These are phyloP conservation scores for Columba guinea DNA, from an alignment of 2,797 vertebrate genomes.

Conservation along the genomic window DNA sequence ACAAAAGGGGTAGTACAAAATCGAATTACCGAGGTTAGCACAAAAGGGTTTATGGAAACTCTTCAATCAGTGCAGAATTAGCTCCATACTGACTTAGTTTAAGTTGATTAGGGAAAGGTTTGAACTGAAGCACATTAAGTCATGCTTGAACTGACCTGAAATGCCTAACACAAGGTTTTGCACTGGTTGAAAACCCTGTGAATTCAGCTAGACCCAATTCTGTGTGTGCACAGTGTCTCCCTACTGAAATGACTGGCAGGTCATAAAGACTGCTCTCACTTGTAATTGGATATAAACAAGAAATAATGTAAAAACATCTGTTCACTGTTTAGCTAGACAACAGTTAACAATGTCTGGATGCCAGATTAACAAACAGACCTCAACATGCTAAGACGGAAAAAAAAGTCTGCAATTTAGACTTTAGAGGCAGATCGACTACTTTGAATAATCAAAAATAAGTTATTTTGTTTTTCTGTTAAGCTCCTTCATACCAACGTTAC, in stretches of 20 bases:
- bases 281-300: constrained; percentile 38
- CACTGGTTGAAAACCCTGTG: neutral
- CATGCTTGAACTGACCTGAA: neutral
- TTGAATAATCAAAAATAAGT: constrained; percentile 36
- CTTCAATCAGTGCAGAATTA: constrained; percentile 31
- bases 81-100: neutral
- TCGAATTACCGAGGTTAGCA: neutral
- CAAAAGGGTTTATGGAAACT: constrained; percentile 5
- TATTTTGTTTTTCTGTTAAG: neutral
- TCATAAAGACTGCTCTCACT: neutral
- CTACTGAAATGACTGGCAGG: neutral
- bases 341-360: constrained; percentile 32
- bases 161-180: neutral
- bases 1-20: constrained; percentile 15
- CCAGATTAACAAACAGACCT: constrained; percentile 32
- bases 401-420: neutral
- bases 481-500: neutral
- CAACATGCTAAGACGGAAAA: neutral
- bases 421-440: constrained; percentile 24
- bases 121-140: neutral
- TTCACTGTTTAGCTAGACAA: constrained; percentile 39
- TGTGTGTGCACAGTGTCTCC: neutral
- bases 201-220: neutral
- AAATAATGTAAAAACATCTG: constrained; percentile 42
- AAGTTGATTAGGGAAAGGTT: constrained; percentile 24